Conservation (phyloP, 2,113 vertebrate genomes). For the Jaculus jaculus region DNA sequence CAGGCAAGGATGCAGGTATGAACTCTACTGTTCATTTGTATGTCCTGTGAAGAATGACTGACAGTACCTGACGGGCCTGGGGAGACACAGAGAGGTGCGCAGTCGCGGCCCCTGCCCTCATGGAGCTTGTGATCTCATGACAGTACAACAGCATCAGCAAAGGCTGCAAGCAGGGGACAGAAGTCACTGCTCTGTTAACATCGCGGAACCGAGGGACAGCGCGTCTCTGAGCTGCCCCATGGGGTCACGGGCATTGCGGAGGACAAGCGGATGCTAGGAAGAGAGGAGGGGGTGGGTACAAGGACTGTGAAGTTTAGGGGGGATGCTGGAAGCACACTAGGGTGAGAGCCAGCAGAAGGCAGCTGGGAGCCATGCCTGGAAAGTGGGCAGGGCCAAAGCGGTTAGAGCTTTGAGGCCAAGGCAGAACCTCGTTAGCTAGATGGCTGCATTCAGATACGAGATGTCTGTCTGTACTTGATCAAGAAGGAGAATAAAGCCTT, state of each 20-base stretch:
- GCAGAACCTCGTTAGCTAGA: neutral
- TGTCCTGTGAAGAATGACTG: neutral
- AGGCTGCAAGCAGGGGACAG: neutral
- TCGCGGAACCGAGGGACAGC: neutral
- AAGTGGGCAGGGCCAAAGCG: neutral
- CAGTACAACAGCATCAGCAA: neutral
- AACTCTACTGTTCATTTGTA: neutral
- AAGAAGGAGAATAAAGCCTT: neutral
- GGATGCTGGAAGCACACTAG: neutral
- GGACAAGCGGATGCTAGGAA: neutral
- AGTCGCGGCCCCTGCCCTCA: neutral
- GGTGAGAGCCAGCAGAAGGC: neutral
- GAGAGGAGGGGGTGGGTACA: neutral
- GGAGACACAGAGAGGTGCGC: neutral
- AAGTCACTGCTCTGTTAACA: neutral
- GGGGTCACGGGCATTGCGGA: neutral
- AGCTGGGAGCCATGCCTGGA: neutral
- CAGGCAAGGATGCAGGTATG: neutral
- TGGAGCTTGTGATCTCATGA: neutral
- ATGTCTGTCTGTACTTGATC: neutral
- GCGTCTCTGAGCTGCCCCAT: neutral
- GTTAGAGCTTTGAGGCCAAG: neutral
- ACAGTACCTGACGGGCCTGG: neutral
- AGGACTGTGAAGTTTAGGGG: neutral
- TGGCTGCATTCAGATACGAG: rapidly evolving